Evolutionary conservation across 2,113 vertebrate genomes (phyloP).

Genomic region (Proterorhinus semilunaris): DNA sequence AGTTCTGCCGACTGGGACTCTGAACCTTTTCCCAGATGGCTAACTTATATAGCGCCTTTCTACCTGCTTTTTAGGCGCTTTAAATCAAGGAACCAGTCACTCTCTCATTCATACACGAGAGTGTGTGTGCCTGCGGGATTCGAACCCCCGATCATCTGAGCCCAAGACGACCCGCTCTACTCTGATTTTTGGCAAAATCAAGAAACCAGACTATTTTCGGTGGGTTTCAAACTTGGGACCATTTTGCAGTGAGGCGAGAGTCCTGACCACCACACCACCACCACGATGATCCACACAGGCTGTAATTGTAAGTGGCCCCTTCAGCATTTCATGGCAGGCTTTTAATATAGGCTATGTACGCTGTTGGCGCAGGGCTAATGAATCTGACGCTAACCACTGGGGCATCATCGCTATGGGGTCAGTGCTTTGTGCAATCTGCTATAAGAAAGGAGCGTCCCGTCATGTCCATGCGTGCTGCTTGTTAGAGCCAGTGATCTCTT

Average conservation of each 20-base stretch:
- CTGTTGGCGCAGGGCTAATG: conserved; percentile 34
- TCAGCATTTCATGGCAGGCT: conserved; percentile 27
- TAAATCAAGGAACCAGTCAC: no score
- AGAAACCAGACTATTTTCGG: no score
- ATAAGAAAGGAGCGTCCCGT: conserved; percentile 14
- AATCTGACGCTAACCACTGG: conserved; percentile 28
- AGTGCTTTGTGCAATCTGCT: conserved; percentile 21
- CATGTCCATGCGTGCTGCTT: conserved; percentile 9
- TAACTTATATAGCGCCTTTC: no score
- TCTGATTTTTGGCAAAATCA: no score
- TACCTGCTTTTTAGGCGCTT: no score
- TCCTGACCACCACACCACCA: background rate
- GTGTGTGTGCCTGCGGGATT: no score
- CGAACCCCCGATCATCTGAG: no score
- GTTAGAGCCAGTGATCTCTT: conserved; percentile 11
- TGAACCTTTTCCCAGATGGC: no score
- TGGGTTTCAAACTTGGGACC: background rate
- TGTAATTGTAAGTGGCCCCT: conserved; percentile 35
- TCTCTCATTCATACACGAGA: no score
- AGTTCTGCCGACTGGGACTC: no score
- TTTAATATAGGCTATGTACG: conserved; percentile 50
- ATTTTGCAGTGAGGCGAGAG: background rate
- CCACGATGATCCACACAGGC: background rate
- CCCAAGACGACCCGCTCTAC: no score
- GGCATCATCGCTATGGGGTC: conserved; percentile 19